Evolutionary conservation across 2,113 vertebrate genomes (phyloP), one percentile per base, ranked within the genome.

Genomic region (Corapipo altera): DNA sequence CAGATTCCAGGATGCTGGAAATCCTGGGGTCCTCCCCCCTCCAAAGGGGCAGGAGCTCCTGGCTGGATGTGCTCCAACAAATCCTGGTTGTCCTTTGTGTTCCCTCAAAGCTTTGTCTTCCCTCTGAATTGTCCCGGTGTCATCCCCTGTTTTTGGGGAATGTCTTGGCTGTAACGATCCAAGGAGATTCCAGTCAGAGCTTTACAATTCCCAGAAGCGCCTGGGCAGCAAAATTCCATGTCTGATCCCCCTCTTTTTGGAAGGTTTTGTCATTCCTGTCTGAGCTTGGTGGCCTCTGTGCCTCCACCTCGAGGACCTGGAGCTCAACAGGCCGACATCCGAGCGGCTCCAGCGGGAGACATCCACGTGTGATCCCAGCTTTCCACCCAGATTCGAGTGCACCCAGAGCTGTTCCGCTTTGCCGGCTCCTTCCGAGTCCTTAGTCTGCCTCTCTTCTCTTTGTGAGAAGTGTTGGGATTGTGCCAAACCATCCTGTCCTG

Each of bases 1-100:
- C 1, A 5, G 16, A 32, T 48, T 13, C 5, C 7, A 19, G 11
- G 24, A 14, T 33, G 1, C 4, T 17, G 4, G 7, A 51, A 49
- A 62, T 14, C 33, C 72, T 6, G 67, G 7, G 17, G 21, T 39
- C 33, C 27, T 51, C n/a, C 26, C 19, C 24, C 26, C 15, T 51
- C 20, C 32, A 1, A 2, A 51, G 48, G 0, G 30, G 9, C 20
- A 28, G 71, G 24, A 88, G 27, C 66, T 75, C 27, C 57, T 18
- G 49, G 7, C 26, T 8, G 55, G 41, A 23, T 13, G 27, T 8
- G 16, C 64, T 57, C 30, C 9, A 44, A 8, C 8, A 35, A 11
- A 51, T n/a, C 16, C 24, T 6, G 2, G 20, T 41, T 41, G 20
- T n/a, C 19, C 48, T 62, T 49, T 6, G n/a, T 35, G 59, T 10